These are phyloP conservation scores for Glyphotaelius pellucidus DNA, from an alignment of 2,888 invertebrate species.

Conservation along the genomic window DNA sequence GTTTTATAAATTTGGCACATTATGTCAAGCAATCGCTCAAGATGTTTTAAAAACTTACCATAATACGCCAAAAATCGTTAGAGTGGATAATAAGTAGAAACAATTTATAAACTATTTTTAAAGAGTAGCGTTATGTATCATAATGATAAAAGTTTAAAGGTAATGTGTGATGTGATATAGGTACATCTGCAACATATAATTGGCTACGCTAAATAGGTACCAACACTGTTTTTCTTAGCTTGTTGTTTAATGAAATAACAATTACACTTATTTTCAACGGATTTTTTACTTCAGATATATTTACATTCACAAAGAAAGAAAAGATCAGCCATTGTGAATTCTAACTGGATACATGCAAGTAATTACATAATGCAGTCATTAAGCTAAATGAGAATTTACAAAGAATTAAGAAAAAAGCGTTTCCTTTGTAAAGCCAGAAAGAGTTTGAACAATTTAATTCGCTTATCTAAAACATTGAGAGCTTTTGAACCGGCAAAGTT, in stretches of 20 bases:
- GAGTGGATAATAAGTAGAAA: no score
- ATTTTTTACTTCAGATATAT: not conserved
- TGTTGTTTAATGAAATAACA: not conserved
- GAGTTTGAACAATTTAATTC: slow-evolving; percentile 7
- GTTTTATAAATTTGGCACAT: no score
- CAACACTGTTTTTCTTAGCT: no score
- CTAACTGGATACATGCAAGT: not conserved
- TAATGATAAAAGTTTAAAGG: not conserved
- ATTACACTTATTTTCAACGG: not conserved
- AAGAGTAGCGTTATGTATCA: not conserved
- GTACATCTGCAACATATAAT: no score
- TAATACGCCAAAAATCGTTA: no score
- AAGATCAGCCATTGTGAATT: no score
- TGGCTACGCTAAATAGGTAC: no score
- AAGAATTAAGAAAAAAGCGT: not conserved
- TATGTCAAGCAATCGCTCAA: no score
- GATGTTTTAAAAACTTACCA: no score
- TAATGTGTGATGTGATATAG: not conserved
- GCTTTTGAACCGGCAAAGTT: slow-evolving; percentile 19
- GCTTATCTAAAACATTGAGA: slow-evolving; percentile 31
- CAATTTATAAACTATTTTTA: no score
- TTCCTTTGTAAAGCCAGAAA: not conserved
- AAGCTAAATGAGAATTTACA: not conserved
- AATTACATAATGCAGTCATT: not conserved
- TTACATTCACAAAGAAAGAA: not conserved